Base-by-base conservation (phyloP, 2,113 vertebrate genomes). In the Oenanthe melanoleuca region DNA sequence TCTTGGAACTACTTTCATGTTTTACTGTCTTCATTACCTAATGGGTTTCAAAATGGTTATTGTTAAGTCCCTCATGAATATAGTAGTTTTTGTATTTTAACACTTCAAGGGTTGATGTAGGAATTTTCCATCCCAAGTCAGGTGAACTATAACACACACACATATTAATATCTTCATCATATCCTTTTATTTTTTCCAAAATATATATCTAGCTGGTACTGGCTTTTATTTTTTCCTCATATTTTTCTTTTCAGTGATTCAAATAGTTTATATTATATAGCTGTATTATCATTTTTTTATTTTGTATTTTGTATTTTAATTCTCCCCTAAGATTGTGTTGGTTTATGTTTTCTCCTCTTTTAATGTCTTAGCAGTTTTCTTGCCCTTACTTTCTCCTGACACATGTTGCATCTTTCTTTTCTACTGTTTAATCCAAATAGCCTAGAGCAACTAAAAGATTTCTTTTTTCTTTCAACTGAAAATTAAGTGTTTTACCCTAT, bases 1-100 rank as follows among this genome's bases (percentile, higher is more conserved):
- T 97, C 93, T 86, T 95, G 79, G 94, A 95, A 89, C 87, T 87
- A 92, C 59, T 90, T 93, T 52, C 49, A 66, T 93, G 75, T 88
- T 96, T 96, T 95, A 97, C 74, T 83, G 88, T 95, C 94, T 96
- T 96, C 93, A 94, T 94, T 94, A 93, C 34, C 67, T 96, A 95
- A 89, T 83, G 75, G 67, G 47, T 95, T 96, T 95, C 92, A 95
- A 78, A 96, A 91, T n/a, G 81, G 85, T 94, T 93, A 93, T 94
- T 96, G 70, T 96, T 90, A 95, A 86, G 75, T 93, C 92, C 71
- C 81, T 89, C 67, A 64, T 86, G 94, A 94, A 89, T 86, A 91
- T 6, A 83, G 56, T 18, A 74, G n/a, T 31, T 88, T 92, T 59
- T 73, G 22, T 6, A 34, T 94, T 96, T 93, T 92, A 95, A 88